A percentile compares a stretch with the other conserved stretches of the same genome.
Evolutionary conservation across 1,140 invertebrate species (phyloP).

Genomic region (Macrocentrus cingulum): DNA sequence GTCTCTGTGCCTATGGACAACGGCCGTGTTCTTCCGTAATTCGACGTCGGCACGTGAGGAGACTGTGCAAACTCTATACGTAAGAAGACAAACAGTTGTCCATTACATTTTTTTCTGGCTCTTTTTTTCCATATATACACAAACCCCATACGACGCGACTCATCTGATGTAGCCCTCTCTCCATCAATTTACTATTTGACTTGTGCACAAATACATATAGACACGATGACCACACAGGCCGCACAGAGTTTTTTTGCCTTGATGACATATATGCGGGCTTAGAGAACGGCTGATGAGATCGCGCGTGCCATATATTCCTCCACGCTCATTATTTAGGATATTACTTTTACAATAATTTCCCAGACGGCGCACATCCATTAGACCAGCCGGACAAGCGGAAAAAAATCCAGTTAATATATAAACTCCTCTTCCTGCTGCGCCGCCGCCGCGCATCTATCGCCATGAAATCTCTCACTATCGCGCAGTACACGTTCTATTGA

Average conservation of each 20-base stretch:
- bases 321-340: neutral
- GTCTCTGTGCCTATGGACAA: slow-evolving; percentile 29
- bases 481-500: neutral
- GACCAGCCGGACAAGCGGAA: neutral
- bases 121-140: neutral
- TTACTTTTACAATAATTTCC: slow-evolving; percentile 1
- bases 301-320: neutral
- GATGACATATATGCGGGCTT: too few relatives aligned
- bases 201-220: neutral
- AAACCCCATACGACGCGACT: neutral
- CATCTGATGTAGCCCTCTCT: too few relatives aligned
- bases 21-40: slow-evolving; percentile 37
- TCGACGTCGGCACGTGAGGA: slow-evolving; percentile 50
- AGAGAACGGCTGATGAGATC: too few relatives aligned
- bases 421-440: neutral
- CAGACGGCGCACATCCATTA: neutral
- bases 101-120: neutral
- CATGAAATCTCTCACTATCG: slow-evolving; percentile 4
- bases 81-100: slow-evolving; percentile 38
- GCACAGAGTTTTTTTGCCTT: too few relatives aligned
- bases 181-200: slow-evolving; percentile 2
- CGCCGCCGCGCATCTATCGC: slow-evolving; percentile 1
- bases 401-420: slow-evolving; percentile 5
- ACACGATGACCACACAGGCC: too few relatives aligned
- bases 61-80: slow-evolving; percentile 47